Percentiles rank a stretch among this genome's conserved stretches.
These are phyloP conservation scores for Xestia sexstrigata DNA, from an alignment of 2,888 invertebrate species.

Conservation along the genomic window DNA sequence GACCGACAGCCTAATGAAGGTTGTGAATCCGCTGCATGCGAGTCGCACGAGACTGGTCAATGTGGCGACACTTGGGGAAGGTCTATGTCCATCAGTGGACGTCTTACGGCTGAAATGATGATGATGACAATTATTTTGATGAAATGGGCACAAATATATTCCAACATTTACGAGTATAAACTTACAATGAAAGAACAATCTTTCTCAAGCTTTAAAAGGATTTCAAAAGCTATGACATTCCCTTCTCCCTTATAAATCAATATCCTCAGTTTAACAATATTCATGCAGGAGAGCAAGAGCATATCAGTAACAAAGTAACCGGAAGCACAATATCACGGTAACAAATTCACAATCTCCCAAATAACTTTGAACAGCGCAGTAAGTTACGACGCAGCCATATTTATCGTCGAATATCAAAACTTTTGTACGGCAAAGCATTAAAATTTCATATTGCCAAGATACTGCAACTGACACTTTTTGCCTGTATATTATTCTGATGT, in stretches of 20 bases:
- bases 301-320: slow-evolving; percentile 6
- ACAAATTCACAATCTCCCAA: slow-evolving; percentile 32
- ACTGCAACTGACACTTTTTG: slow-evolving; percentile 34
- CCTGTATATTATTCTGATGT: slow-evolving; percentile 19
- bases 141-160: neutral
- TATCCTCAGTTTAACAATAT: neutral
- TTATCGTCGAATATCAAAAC: slow-evolving; percentile 25
- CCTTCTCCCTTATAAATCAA: neutral
- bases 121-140: too few species aligned
- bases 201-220: neutral
- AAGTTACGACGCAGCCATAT: slow-evolving; percentile 29
- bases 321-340: slow-evolving; percentile 23
- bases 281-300: neutral
- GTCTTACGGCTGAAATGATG: too few species aligned
- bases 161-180: neutral
- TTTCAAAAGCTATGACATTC: neutral
- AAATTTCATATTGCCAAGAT: slow-evolving; percentile 50
- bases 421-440: slow-evolving; percentile 41
- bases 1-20: too few species aligned
- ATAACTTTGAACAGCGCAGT: slow-evolving; percentile 31
- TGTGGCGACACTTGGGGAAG: too few species aligned
- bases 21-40: too few species aligned
- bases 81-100: too few species aligned
- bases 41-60: too few species aligned
- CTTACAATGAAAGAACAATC: neutral